A percentile compares a stretch with the other conserved stretches of the same genome.
These are phyloP conservation scores for Macropus fuliginosus DNA, from an alignment of 2,797 vertebrate species.

Conservation along the genomic window DNA sequence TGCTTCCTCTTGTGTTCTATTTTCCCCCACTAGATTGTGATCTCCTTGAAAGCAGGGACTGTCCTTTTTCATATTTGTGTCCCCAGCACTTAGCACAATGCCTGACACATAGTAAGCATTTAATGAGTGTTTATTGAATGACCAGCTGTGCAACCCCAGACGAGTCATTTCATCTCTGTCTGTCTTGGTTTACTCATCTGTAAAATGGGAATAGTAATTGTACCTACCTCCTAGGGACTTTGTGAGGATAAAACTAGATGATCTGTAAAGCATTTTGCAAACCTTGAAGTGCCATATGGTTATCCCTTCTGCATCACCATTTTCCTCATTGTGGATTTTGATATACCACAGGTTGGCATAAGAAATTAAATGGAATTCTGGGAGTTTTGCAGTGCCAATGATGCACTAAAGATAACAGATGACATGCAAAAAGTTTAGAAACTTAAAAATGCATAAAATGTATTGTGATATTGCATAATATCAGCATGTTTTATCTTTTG, in stretches of 20 bases:
- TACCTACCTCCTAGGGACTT: neutral
- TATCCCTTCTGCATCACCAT: neutral
- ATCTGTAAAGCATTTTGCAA: neutral
- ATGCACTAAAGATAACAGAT: neutral
- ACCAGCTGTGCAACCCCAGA: neutral
- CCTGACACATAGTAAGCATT: neutral
- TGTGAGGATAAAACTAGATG: neutral
- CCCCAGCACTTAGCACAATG: neutral
- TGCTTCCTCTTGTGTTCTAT: neutral
- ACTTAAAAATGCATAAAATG: neutral
- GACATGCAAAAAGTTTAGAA: neutral
- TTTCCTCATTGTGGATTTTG: neutral
- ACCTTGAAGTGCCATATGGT: accelerated
- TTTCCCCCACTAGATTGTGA: neutral
- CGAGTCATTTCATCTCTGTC: neutral
- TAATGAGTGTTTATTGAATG: neutral
- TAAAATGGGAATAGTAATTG: neutral
- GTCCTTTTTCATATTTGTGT: neutral
- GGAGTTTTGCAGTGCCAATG: neutral
- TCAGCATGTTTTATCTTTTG: neutral
- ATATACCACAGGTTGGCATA: neutral
- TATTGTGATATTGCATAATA: neutral
- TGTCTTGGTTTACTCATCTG: neutral
- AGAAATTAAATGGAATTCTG: neutral
- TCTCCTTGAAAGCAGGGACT: neutral